Conservation (phyloP, 2,797 vertebrate species). For the Centroberyx gerrardi region DNA sequence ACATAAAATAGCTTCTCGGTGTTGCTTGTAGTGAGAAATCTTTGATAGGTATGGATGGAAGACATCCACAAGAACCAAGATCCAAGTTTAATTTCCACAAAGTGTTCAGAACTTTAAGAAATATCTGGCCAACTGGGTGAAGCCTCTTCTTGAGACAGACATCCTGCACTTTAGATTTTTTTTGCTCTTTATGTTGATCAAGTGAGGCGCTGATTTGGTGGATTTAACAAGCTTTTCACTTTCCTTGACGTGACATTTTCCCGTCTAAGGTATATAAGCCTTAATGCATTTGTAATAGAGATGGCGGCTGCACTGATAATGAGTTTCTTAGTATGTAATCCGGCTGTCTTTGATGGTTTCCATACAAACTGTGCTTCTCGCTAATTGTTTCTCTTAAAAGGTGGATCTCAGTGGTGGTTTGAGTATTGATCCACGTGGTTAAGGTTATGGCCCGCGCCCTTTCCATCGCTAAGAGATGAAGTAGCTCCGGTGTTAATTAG, state of each 20-base stretch:
- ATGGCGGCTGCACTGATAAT: conserved; percentile 18
- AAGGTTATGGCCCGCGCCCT: conserved; percentile 41
- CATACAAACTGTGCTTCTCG: conserved; percentile 21
- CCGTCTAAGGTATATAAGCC: conserved; percentile 8
- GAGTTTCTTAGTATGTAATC: conserved; percentile 29
- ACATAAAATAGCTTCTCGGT: neutral
- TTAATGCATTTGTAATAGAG: conserved; percentile 26
- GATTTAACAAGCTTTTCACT: neutral
- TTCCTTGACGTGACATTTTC: neutral
- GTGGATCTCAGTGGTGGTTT: conserved; percentile 51
- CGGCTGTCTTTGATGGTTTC: conserved; percentile 43
- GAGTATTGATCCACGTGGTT: conserved; percentile 61
- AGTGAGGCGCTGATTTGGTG: neutral
- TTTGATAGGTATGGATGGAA: neutral
- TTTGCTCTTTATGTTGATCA: too few relatives aligned
- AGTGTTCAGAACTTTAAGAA: neutral
- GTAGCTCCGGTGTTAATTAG: conserved; percentile 60
- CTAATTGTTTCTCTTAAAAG: conserved; percentile 62
- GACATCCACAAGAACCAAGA: neutral
- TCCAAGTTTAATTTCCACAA: neutral
- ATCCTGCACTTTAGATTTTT: neutral
- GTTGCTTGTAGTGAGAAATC: neutral
- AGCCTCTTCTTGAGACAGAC: neutral
- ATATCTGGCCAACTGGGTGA: neutral
- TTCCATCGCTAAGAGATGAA: conserved; percentile 34